phyloP scores from a whole-genome alignment of 2,888 invertebrate species.

The Ptycholaimellus sp. region DNA sequence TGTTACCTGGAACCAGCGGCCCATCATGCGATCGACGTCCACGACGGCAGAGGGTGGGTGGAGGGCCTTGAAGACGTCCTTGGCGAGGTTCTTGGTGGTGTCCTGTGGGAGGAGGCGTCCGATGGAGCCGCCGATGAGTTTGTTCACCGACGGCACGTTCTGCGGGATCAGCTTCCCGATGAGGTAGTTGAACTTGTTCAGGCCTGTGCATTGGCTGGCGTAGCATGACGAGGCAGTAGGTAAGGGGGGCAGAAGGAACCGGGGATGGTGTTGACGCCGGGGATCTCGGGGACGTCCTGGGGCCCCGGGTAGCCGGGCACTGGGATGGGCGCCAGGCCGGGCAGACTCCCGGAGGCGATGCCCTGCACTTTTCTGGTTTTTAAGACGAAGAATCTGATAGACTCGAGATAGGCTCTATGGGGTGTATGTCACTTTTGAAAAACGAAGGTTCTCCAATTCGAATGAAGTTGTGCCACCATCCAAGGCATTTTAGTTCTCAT shows the following conservation, averaged over 20 bases:
- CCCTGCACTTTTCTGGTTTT: constrained; percentile 8
- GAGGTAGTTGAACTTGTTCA: constrained; percentile 26
- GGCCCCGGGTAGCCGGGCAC: constrained; percentile 22
- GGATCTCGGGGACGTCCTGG: constrained; percentile 22
- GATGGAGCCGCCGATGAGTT: constrained; percentile 24
- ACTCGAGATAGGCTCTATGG: too few species aligned
- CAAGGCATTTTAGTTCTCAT: too few species aligned
- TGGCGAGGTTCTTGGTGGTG: constrained; percentile 24
- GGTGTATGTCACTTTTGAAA: too few species aligned
- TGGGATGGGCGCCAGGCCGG: constrained; percentile 24
- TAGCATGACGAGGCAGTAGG: too few species aligned
- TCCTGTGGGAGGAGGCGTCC: constrained; percentile 21
- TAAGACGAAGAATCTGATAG: too few species aligned
- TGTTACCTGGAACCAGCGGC: constrained; percentile 25
- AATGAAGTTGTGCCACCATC: too few species aligned
- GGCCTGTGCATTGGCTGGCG: too few species aligned
- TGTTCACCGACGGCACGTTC: constrained; percentile 25
- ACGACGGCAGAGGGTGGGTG: constrained; percentile 25
- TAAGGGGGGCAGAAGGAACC: too few species aligned
- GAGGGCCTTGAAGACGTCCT: constrained; percentile 22
- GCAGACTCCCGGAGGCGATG: constrained; percentile 15
- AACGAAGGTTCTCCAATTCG: too few species aligned
- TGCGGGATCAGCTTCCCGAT: constrained; percentile 25
- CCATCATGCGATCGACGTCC: constrained; percentile 26
- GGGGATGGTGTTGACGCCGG: constrained; percentile 26